These are phyloP conservation scores for Macroglossus sobrinus DNA, from an alignment of 2,113 vertebrate species.

Conservation along the genomic window DNA sequence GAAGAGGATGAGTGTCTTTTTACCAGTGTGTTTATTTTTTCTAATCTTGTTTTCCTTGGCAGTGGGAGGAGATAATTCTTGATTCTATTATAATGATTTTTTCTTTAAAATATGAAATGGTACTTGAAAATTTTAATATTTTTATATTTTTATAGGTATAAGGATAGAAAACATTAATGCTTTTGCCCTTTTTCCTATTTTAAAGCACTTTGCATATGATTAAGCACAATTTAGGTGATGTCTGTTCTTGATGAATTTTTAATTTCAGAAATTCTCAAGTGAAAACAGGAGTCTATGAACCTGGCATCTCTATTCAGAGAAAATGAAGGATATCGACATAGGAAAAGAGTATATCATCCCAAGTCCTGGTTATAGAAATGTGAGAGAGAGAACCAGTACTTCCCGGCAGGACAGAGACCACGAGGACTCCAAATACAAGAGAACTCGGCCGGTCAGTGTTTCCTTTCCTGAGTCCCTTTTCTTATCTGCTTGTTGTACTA, in stretches of 20 bases:
- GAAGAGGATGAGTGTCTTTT: neutral
- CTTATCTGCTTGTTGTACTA: neutral
- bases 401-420: conserved; percentile 77
- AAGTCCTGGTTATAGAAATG: conserved; percentile 86
- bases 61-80: neutral
- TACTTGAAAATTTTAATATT: neutral
- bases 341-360: conserved; percentile 90
- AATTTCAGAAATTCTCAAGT: conserved; percentile 67
- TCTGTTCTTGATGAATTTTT: conserved; percentile 49
- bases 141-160: neutral
- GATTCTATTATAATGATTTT: neutral
- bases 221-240: neutral
- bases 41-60: neutral
- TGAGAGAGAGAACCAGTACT: conserved; percentile 80
- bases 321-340: conserved; percentile 94
- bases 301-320: conserved; percentile 80
- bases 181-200: conserved; percentile 26
- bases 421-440: conserved; percentile 81
- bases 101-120: neutral
- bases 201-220: neutral
- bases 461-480: neutral
- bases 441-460: conserved; percentile 82
- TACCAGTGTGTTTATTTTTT: neutral
- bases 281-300: conserved; percentile 59
- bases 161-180: neutral